Percentiles rank a stretch among this genome's conserved stretches.
Conservation (phyloP, 2,888 invertebrate species). For the Automeris io region DNA sequence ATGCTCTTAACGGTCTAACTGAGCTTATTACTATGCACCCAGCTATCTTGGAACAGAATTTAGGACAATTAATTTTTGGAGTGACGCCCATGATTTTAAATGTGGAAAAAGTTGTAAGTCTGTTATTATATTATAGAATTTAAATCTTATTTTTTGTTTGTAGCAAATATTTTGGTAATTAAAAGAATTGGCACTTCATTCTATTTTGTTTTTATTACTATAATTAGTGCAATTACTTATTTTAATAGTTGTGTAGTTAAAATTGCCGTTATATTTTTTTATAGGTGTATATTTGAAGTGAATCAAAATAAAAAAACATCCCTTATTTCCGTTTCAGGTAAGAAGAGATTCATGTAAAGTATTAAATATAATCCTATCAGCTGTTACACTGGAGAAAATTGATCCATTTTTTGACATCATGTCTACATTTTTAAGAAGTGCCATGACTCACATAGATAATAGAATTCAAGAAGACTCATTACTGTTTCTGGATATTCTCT, state of each 20-base stretch:
- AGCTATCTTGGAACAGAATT: constrained; percentile 68
- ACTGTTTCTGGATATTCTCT: constrained; percentile 84
- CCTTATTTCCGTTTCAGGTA: constrained; percentile 45
- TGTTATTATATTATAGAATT: no score
- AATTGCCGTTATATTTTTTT: no score
- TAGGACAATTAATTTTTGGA: constrained; percentile 82
- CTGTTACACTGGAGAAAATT: constrained; percentile 64
- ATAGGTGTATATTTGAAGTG: no score
- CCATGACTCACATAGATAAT: constrained; percentile 92
- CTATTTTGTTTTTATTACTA: no score
- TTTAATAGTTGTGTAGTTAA: no score
- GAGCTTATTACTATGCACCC: constrained; percentile 62
- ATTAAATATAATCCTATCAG: constrained; percentile 65
- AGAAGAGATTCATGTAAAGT: constrained; percentile 77
- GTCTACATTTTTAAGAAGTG: constrained; percentile 88
- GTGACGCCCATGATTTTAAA: constrained; percentile 84
- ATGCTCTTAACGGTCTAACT: constrained; percentile 79
- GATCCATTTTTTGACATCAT: constrained; percentile 86
- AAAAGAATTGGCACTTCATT: no score
- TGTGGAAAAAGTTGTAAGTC: constrained; percentile 78
- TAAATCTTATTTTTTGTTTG: no score
- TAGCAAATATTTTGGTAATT: no score
- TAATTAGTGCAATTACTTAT: no score
- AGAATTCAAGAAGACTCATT: constrained; percentile 90
- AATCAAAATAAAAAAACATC: no score